Base-by-base conservation (phyloP, 37 sponge, comb jelly and placozoan species). In the Amphimedon queenslandica region DNA sequence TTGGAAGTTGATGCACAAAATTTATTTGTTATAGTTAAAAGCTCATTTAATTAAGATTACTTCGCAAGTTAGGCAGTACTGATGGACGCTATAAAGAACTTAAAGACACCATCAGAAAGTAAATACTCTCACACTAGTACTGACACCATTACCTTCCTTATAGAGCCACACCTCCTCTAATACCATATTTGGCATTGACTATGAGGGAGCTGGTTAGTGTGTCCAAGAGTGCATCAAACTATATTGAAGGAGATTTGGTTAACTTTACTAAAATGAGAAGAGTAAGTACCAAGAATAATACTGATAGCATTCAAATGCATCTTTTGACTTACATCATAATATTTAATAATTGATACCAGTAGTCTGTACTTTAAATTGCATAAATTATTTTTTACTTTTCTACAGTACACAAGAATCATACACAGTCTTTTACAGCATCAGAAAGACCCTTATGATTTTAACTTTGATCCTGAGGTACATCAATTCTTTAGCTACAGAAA, bases 231-330 rank as follows among this genome's bases (percentile, higher is more conserved):
- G 41, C n/a, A 18, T 64, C 75, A 25, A 86, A 70, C 28, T 42
- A 64, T 40, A 24, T 79, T 31, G 76, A 86, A 36, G 51, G 30
- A 24, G 80, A 86, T 21, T 69, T 86, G 55, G 60, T 85, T 60
- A 86, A 86, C 57, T 86, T 86, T 68, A 76, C 30, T 74, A 86
- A 86, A 40, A 86, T 86, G 87, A 84, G 84, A 84, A 40, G 73
- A 51, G 84, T 77, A 37, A 57, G 84, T 56, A 6, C 36, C 29
- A 21, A 11, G 3, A 24, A 13, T 18, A 23, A 13, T n/a, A 6
- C 61, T 60, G 5, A n/a, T 60, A 28, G 42, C 30, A 13, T 37
- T 18, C 69, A 67, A 27, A 30, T 18, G 16, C 47, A 18, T 70
- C 31, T 8, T 37, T 66, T n/a, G 13, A 47, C 13, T 47, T 18